These are phyloP conservation scores for Mamestra brassicae DNA, from an alignment of 2,888 invertebrate genomes.

Conservation along the genomic window DNA sequence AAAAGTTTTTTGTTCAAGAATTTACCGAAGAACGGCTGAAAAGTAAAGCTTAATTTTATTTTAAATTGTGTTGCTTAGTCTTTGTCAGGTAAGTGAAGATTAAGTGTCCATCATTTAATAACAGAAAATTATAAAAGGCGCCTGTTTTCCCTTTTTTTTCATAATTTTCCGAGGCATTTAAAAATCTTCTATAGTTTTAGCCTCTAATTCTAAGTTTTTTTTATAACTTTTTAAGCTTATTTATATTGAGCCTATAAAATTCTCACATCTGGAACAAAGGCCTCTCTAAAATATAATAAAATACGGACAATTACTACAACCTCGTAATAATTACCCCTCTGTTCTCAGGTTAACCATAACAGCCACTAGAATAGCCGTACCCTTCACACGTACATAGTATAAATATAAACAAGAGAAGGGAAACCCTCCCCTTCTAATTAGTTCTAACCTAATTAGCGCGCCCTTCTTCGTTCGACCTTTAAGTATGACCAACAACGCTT, in stretches of 20 bases:
- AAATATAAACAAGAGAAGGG: conserved; percentile 74
- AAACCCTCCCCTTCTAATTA: conserved; percentile 81
- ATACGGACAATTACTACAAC: conserved; percentile 14
- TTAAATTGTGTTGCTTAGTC: neutral
- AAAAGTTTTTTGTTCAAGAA: neutral
- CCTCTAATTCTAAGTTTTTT: too few species aligned
- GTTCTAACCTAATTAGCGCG: conserved; percentile 86
- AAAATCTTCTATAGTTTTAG: too few species aligned
- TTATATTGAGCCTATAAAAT: too few species aligned
- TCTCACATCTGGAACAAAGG: too few species aligned
- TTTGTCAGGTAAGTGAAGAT: neutral
- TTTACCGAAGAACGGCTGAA: neutral
- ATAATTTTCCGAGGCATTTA: too few species aligned
- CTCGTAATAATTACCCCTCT: conserved; percentile 34
- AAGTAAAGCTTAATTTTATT: neutral
- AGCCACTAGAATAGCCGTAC: conserved; percentile 65
- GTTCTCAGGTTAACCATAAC: conserved; percentile 44
- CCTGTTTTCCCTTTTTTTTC: neutral
- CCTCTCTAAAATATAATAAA: too few species aligned
- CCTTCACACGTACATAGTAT: conserved; percentile 63
- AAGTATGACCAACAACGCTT: conserved; percentile 55
- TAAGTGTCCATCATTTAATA: neutral
- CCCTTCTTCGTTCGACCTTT: conserved; percentile 75
- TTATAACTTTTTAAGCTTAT: too few species aligned
- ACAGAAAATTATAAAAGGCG: neutral